Evolutionary conservation across 2,888 invertebrate species (phyloP), one percentile per base, ranked within the genome.

Genomic region (Pristionchus mayeri): DNA sequence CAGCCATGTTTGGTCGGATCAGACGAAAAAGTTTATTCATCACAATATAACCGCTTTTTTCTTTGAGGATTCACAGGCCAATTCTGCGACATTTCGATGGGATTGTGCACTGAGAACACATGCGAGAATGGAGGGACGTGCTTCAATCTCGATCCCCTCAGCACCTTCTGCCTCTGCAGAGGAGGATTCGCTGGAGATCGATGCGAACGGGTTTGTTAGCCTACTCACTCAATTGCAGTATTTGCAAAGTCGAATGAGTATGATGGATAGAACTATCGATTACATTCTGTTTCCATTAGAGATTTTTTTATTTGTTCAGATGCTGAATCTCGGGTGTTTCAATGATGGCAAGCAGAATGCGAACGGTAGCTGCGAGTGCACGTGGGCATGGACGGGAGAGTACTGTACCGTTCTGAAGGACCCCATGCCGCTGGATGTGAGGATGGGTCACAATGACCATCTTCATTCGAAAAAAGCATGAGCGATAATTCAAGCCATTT

Each of bases 121-220:
- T 78, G 76, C 21, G 27, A 27, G 30, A 78, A 78, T 21, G 76
- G 76, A 0, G 76, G 76, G 0, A 78, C 76, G n/a, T 78, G 76
- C 30, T 30, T 50, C 76, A 50, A 78, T 18, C 27, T 48, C 21
- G 40, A 78, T n/a, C 76, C 76, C 0, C 6, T 24, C 21, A 27
- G 30, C 50, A 48, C 50, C 2, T 75, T 75, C 75, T 75, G 75
- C 44, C 44, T 50, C 18, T 78, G 76, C 21, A n/a, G 18, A 11
- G 27, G 9, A 2, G 76, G 76, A 30, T 78, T 16, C 30, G 40
- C 50, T 2, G 76, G 76, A 7, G 50, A 50, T 48, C 30, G 50
- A 30, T 78, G 76, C 24, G 76, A 78, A 50, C 50, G 30, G 76
- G 76, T 78, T 0, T 1, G 75, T 27, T 6, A 44, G n/a, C n/a